Evolutionary conservation across 2,113 vertebrate species (phyloP), one percentile per base, ranked within the genome.

Genomic region (Colinus virginianus): DNA sequence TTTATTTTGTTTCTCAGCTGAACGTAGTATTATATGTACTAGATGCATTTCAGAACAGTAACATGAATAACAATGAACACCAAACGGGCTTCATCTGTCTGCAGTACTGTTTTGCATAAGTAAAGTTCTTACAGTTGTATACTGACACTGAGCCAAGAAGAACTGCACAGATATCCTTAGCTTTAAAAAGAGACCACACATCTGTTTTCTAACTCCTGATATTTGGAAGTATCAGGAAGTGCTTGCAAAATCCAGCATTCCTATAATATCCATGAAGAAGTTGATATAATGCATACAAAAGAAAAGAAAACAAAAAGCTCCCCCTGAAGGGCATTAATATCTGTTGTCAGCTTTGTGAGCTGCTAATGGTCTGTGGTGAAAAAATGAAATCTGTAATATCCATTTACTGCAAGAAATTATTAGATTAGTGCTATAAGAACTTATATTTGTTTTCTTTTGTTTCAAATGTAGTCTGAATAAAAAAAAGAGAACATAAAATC

Each of bases 201-300:
- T 86, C 84, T 91, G 91, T 88, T 88, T 88, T 49, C 56, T 88
- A 88, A 91, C n/a, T 71, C 56, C 45, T 88, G 56, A 38, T 78
- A 78, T 85, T 91, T 86, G n/a, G 40, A 82, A n/a, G 25, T 63
- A n/a, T 88, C 45, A 82, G 45, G 32, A 91, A 61, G 62, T 82
- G 62, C 62, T 63, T 75, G 30, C 32, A 74, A 49, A 46, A 30
- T 4, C 4, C 48, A 8, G 16, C 6, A 13, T 70, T 62, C 58
- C 76, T 49, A 62, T 5, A 77, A 30, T 36, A 38, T 78, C 42
- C 5, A 46, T n/a, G 30, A 63, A 84, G n/a, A 59, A 78, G 38
- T 6, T 23, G 46, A 16, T 17, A 28, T 42, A 36, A 87, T 38
- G 62, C 15, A 25, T n/a, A n/a, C 0, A 36, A 49, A 46, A 22